Evolutionary conservation across 2,888 invertebrate species (phyloP).

Genomic region (Phalera bucephala): DNA sequence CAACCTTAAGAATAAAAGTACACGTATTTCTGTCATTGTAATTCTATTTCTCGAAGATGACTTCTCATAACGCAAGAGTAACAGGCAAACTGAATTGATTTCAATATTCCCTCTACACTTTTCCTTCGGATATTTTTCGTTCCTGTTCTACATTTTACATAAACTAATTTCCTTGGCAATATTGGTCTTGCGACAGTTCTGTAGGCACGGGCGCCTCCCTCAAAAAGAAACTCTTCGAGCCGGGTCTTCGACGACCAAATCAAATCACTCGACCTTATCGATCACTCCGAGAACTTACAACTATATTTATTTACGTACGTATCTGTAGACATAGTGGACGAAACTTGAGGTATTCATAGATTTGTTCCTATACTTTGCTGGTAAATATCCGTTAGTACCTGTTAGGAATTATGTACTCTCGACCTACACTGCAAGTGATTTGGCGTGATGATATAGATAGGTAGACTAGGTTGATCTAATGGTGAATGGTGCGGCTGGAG

Average conservation of each 20-base stretch:
- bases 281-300: constrained; percentile 70
- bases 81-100: constrained; percentile 68
- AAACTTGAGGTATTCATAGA: constrained; percentile 13
- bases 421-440: too few species aligned
- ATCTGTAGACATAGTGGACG: constrained; percentile 38
- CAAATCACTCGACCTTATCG: constrained; percentile 80
- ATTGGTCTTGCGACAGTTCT: constrained; percentile 80
- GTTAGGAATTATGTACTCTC: too few species aligned
- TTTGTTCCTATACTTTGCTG: constrained; percentile 22
- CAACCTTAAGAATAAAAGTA: too few species aligned
- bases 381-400: too few species aligned
- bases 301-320: constrained; percentile 68
- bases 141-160: constrained; percentile 81
- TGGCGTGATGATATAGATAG: too few species aligned
- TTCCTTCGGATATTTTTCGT: constrained; percentile 73
- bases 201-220: constrained; percentile 71
- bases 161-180: constrained; percentile 82
- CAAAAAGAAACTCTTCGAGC: constrained; percentile 71
- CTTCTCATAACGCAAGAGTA: constrained; percentile 53
- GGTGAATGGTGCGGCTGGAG: too few species aligned
- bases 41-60: constrained; percentile 55
- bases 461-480: too few species aligned
- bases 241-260: constrained; percentile 73
- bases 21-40: constrained; percentile 39
- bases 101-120: constrained; percentile 71